phyloP scores from a whole-genome alignment of 2,888 invertebrate species.

The Temnothorax ravouxi region DNA sequence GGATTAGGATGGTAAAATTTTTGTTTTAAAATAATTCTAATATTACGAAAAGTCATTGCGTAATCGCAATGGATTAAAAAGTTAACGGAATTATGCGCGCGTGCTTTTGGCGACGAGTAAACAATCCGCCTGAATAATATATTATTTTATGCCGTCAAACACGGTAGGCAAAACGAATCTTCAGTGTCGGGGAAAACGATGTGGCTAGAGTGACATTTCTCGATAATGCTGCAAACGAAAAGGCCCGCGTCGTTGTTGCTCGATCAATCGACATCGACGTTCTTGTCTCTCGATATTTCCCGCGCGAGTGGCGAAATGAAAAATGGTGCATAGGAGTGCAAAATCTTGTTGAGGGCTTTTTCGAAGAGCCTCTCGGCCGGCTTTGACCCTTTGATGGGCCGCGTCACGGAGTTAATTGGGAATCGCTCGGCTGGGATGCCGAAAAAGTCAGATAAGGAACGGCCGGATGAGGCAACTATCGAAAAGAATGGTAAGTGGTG shows the following conservation, averaged over 20 bases:
- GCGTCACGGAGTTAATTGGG: constrained; percentile 63
- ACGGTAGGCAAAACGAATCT: constrained; percentile 5
- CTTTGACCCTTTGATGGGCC: constrained; percentile 59
- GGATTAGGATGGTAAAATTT: not conserved
- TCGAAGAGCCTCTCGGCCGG: constrained; percentile 24
- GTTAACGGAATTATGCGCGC: not conserved
- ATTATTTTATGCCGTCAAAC: not conserved
- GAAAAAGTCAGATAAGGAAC: not conserved
- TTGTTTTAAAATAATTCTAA: not conserved
- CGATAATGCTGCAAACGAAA: constrained; percentile 62
- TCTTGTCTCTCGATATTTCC: constrained; percentile 60
- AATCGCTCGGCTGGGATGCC: constrained; percentile 37
- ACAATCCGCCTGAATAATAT: constrained; percentile 1
- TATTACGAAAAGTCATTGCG: not conserved
- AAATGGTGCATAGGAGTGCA: constrained; percentile 55
- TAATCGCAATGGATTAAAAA: not conserved
- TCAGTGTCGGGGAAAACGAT: constrained; percentile 52
- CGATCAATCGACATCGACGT: constrained; percentile 61
- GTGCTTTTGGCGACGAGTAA: not conserved
- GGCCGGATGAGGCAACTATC: not conserved
- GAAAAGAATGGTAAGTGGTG: constrained; percentile 10
- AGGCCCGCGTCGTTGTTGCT: constrained; percentile 53
- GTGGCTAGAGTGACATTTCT: constrained; percentile 43
- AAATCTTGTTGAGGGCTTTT: constrained; percentile 57
- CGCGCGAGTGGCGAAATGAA: constrained; percentile 63